Conservation (phyloP, 2,888 invertebrate genomes). For the Conistra vaccinii region DNA sequence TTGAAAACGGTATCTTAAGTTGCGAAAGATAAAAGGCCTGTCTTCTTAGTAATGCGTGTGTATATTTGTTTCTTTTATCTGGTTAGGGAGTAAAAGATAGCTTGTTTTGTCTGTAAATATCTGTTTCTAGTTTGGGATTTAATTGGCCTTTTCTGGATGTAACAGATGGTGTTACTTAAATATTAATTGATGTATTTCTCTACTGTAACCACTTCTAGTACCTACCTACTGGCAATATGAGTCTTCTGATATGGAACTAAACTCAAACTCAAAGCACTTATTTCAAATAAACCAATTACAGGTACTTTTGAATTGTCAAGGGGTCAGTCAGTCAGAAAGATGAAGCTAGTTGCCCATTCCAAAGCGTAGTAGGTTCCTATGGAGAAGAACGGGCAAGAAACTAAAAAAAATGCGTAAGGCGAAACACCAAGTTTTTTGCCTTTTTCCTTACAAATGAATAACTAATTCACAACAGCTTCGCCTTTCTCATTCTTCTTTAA, state of each 20-base stretch:
- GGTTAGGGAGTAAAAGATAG: slow-evolving; percentile 9
- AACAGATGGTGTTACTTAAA: not conserved
- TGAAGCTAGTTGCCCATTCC: no score
- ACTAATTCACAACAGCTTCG: slow-evolving; percentile 34
- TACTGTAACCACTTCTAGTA: no score
- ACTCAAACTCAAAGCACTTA: no score
- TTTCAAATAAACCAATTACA: no score
- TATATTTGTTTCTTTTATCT: not conserved
- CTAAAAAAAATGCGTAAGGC: no score
- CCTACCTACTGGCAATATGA: not conserved
- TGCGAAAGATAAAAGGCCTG: slow-evolving; percentile 12
- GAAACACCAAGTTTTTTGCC: not conserved
- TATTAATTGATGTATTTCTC: not conserved
- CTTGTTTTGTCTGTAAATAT: not conserved
- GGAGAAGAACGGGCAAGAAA: no score
- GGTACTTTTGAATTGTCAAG: no score
- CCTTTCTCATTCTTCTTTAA: slow-evolving; percentile 67
- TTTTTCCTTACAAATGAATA: slow-evolving; percentile 8
- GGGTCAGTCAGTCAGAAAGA: no score
- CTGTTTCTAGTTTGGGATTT: not conserved
- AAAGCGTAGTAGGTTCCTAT: no score
- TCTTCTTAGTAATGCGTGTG: not conserved
- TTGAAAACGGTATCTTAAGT: slow-evolving; percentile 41
- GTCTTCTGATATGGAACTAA: not conserved
- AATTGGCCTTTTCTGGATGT: not conserved